Evolutionary conservation across 2,797 vertebrate genomes (phyloP).

Genomic region (Acrossocheilus fasciatus): DNA sequence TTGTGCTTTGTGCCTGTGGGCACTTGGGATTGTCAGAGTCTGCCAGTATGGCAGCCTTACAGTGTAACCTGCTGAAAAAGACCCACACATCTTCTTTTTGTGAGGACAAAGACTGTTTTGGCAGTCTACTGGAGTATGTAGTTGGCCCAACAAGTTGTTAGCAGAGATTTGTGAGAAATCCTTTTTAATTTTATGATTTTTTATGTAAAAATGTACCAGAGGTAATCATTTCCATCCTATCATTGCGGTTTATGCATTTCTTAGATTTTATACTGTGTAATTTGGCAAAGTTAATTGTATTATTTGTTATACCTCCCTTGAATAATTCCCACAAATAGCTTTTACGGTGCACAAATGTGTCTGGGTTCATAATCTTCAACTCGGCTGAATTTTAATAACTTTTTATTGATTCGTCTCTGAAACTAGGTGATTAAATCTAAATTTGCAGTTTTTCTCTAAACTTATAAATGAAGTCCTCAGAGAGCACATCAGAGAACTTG

Average conservation of each 20-base stretch:
- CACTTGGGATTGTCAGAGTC: conserved; percentile 6
- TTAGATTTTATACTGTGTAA: not conserved
- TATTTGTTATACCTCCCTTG: conserved; percentile 11
- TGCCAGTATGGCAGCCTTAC: conserved; percentile 1
- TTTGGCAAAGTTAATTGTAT: conserved; percentile 1
- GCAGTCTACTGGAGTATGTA: not conserved
- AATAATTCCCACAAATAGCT: conserved; percentile 27
- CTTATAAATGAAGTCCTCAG: not conserved
- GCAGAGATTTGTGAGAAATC: not conserved
- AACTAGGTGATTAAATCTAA: conserved; percentile 29
- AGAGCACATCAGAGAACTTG: not conserved
- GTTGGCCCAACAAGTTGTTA: not conserved
- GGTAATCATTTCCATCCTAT: not conserved
- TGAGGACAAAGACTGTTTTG: conserved; percentile 20
- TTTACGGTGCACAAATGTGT: not conserved
- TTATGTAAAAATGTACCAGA: not conserved
- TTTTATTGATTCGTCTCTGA: conserved; percentile 41
- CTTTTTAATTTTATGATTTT: not conserved
- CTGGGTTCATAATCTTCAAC: not conserved
- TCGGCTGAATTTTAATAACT: conserved; percentile 24
- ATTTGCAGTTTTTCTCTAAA: not conserved
- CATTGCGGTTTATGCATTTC: not conserved
- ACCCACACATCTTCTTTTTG: conserved; percentile 1
- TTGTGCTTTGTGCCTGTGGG: not conserved
- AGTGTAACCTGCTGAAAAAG: conserved; percentile 21